Base-by-base conservation (phyloP, 2,888 invertebrate species). In the Diaprepes abbreviatus region DNA sequence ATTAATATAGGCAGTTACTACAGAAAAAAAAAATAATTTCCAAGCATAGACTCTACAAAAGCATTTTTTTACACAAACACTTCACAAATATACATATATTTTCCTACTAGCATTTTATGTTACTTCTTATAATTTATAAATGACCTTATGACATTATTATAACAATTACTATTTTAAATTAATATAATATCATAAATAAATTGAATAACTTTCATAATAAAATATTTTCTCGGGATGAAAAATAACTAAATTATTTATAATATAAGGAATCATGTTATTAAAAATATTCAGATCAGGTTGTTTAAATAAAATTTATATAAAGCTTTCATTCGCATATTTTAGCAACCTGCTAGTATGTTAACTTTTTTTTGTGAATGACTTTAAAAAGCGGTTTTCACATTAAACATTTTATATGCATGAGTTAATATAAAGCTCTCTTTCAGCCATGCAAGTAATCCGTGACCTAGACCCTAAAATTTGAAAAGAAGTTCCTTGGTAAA, bases 41-140 rank as follows among this genome's bases (percentile, higher is more conserved):
- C 19, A 45, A 19, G 21, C 9, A 45, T 21, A 45, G 21, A 45
- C 4, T 19, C 3, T 10, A 21, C 10, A 45, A 24, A 24, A 4
- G 24, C 5, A 12, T 10, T 21, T 10, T 9, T 54, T n/a, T 55
- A 17, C 31, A 38, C 4, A 4, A 35, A 57, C 57, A 55, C 33
- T 55, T 17, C 55, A 38, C 57, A 57, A 57, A 57, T 57, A 57
- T 57, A 57, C 57, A 57, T 57, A 57, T 38, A 57, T 21, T 52
- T 31, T 24, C 1, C 16, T 52, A 16, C 28, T 28, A 52, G 7
- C 28, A 31, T 9, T 14, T 31, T 52, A 24, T n/a, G 10, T 48
- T 6, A 48, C 10, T 35, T 3, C n/a, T 35, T 35, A 2, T n/a
- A 3, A 35, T 3, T 35, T n/a, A 28, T 28, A 3, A 28, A 28